A percentile compares a stretch with the other conserved stretches of the same genome.
Conservation (phyloP, 37 sponge, comb jelly and placozoan species). For the Mnemiopsis leidyi region DNA sequence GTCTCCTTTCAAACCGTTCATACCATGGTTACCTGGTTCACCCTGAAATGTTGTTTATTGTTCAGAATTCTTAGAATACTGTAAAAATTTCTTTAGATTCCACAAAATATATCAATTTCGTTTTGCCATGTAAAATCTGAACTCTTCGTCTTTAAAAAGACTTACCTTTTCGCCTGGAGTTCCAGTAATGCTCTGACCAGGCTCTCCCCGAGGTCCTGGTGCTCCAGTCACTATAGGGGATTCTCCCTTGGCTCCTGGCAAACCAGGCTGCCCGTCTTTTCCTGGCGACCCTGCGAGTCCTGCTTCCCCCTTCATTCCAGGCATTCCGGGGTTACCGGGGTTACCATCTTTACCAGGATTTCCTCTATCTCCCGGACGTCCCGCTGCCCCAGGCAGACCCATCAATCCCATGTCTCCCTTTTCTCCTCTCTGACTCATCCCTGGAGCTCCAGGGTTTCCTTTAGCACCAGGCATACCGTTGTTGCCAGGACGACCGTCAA, state of each 20-base stretch:
- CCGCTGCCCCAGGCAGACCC: constrained; percentile 66
- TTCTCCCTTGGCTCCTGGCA: constrained; percentile 67
- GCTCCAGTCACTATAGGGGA: constrained; percentile 66
- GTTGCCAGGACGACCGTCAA: background rate
- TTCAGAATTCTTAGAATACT: no score
- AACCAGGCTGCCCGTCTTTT: constrained; percentile 34
- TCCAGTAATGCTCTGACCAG: background rate
- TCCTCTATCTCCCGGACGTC: background rate
- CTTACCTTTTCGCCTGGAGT: background rate
- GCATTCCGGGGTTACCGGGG: background rate
- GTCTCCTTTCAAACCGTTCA: constrained; percentile 60
- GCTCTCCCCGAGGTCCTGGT: constrained; percentile 66
- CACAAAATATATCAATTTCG: no score
- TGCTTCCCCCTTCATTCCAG: constrained; percentile 5
- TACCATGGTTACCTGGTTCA: constrained; percentile 68
- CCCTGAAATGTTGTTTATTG: no score
- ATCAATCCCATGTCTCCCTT: constrained; percentile 21
- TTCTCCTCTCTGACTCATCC: background rate
- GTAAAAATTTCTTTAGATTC: no score
- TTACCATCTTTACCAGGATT: background rate
- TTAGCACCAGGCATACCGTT: constrained; percentile 4
- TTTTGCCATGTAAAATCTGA: no score
- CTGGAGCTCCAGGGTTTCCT: constrained; percentile 5
- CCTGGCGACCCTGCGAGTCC: background rate
- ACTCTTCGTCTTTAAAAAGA: no score